Conservation (phyloP, 2,797 vertebrate genomes). For the Carcharodon carcharias region DNA sequence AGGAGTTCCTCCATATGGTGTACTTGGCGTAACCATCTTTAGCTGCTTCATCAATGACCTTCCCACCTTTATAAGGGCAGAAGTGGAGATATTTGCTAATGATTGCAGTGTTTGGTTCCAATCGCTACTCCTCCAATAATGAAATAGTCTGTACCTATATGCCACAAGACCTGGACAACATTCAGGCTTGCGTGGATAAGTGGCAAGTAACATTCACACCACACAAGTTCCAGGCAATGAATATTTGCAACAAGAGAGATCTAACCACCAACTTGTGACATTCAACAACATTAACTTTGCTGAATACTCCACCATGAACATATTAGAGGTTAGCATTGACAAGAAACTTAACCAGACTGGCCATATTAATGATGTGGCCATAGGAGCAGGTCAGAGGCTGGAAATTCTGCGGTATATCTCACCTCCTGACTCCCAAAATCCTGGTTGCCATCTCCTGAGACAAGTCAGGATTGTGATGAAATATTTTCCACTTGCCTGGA, state of each 20-base stretch:
- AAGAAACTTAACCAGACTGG: not conserved
- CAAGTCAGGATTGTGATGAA: not conserved
- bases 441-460: not conserved
- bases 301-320: not conserved
- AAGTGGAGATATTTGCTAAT: no score
- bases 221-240: no score
- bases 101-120: no score
- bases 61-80: no score
- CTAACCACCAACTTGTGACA: not conserved
- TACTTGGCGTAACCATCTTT: no score
- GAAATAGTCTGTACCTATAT: no score
- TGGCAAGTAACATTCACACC: no score
- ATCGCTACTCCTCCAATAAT: no score
- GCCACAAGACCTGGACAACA: no score
- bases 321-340: not conserved
- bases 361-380: not conserved
- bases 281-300: not conserved
- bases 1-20: no score
- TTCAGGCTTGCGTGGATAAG: no score
- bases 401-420: not conserved
- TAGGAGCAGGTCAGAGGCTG: not conserved
- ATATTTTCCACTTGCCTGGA: not conserved
- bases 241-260: not conserved
- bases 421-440: not conserved
- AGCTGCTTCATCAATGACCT: no score